phyloP scores from a whole-genome alignment of 2,113 vertebrate species.

The Pluvialis apricaria region DNA sequence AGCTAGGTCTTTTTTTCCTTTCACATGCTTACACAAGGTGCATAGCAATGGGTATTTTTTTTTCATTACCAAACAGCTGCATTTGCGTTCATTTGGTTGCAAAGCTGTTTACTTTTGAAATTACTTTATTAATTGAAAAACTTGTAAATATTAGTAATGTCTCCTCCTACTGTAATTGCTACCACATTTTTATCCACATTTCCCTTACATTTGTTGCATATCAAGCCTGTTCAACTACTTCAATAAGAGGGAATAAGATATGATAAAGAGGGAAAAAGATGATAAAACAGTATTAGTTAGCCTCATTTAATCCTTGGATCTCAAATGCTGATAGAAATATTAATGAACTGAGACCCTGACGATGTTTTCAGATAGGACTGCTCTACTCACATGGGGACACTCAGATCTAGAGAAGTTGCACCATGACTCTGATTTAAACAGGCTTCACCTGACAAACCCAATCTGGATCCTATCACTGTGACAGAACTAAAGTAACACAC shows the following conservation, averaged over 20 bases:
- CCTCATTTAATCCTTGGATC: background rate
- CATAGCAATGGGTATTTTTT: background rate
- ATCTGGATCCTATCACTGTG: background rate
- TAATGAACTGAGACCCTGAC: background rate
- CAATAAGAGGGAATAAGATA: background rate
- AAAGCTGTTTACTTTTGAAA: conserved; percentile 63
- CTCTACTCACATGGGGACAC: background rate
- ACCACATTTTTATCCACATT: conserved; percentile 25
- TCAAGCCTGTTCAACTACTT: background rate
- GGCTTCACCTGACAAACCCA: background rate
- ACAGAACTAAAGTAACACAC: background rate
- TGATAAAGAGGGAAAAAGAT: background rate
- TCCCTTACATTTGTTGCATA: conserved; percentile 21
- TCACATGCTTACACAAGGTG: background rate
- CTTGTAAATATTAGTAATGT: conserved; percentile 49
- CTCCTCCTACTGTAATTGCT: conserved; percentile 52
- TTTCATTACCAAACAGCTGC: conserved; percentile 58
- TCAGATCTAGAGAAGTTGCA: background rate
- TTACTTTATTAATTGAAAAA: conserved; percentile 64
- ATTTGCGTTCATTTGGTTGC: conserved; percentile 50
- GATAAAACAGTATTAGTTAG: conserved; percentile 1
- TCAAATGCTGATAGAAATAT: conserved; percentile 8
- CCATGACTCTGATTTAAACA: background rate
- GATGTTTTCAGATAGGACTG: background rate
- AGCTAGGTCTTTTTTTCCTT: background rate